Percentiles rank a stretch among this genome's conserved stretches.
These are phyloP conservation scores for Pycnomerus fuliginosus DNA, from an alignment of 2,888 invertebrate species.

Conservation along the genomic window DNA sequence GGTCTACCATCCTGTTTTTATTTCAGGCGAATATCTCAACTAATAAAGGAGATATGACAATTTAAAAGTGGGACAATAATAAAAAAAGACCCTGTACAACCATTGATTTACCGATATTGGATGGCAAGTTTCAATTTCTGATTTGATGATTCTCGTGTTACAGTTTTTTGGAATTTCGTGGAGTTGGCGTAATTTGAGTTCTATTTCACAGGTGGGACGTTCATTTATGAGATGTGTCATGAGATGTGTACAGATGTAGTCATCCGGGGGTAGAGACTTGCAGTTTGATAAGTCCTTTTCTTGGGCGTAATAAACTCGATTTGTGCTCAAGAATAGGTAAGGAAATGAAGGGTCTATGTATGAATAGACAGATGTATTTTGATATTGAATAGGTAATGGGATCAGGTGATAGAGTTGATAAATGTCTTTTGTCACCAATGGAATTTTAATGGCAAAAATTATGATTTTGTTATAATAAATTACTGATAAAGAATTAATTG, in stretches of 20 bases:
- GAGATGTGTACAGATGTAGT: constrained; percentile 6
- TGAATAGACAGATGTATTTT: constrained; percentile 10
- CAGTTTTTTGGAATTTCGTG: constrained; percentile 17
- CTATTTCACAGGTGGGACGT: constrained; percentile 16
- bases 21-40: too few relatives aligned
- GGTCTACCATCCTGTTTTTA: too few relatives aligned
- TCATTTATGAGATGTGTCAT: constrained; percentile 6
- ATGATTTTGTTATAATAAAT: constrained; percentile 21
- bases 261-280: not conserved
- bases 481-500: constrained; percentile 14
- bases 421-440: constrained; percentile 6
- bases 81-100: too few relatives aligned
- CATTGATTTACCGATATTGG: constrained; percentile 5
- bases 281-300: constrained; percentile 13
- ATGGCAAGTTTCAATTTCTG: constrained; percentile 16
- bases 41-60: too few relatives aligned
- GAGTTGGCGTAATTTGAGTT: constrained; percentile 4
- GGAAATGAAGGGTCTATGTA: constrained; percentile 14
- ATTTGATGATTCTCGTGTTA: constrained; percentile 12
- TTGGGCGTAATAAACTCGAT: constrained; percentile 9
- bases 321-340: constrained; percentile 13
- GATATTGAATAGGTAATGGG: constrained; percentile 5
- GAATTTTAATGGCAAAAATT: constrained; percentile 18
- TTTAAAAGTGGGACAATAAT: too few relatives aligned
- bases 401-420: constrained; percentile 14